Conservation (phyloP, 2,888 invertebrate genomes). For the Trissolcus japonicus region DNA sequence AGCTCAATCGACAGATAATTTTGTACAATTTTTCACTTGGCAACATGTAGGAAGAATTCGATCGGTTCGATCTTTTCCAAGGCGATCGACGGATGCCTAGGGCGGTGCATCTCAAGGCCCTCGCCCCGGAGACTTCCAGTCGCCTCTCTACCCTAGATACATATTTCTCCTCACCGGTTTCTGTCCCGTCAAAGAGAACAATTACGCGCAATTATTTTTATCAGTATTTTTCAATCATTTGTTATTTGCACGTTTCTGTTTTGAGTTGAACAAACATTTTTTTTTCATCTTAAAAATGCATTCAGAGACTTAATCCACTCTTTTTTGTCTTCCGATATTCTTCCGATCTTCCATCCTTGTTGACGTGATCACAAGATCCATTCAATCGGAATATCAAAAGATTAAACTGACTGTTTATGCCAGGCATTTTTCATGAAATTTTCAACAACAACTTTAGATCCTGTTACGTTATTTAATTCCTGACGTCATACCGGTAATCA, state of each 20-base stretch:
- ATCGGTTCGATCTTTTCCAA: constrained; percentile 53
- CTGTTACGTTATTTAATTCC: constrained; percentile 53
- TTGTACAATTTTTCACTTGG: constrained; percentile 19
- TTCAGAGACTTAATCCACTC: too few species aligned
- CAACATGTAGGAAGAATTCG: constrained; percentile 47
- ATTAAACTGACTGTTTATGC: constrained; percentile 57
- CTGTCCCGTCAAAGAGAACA: too few species aligned
- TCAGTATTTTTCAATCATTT: too few species aligned
- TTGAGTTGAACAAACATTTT: too few species aligned
- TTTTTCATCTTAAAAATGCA: too few species aligned
- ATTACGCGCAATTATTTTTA: too few species aligned
- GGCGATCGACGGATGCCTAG: constrained; percentile 51
- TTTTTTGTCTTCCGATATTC: too few species aligned
- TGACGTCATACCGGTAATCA: constrained; percentile 32
- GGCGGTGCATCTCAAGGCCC: constrained; percentile 52
- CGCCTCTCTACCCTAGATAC: constrained; percentile 51
- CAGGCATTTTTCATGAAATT: constrained; percentile 60
- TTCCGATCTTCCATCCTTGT: too few species aligned
- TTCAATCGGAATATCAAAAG: constrained; percentile 17
- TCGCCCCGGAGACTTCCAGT: constrained; percentile 53
- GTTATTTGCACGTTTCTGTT: too few species aligned
- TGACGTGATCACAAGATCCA: too few species aligned
- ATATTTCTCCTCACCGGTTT: constrained; percentile 27
- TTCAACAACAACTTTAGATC: constrained; percentile 56
- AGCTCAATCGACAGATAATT: constrained; percentile 4